Evolutionary conservation across 2,113 vertebrate species (phyloP).

Genomic region (Gulo gulo): DNA sequence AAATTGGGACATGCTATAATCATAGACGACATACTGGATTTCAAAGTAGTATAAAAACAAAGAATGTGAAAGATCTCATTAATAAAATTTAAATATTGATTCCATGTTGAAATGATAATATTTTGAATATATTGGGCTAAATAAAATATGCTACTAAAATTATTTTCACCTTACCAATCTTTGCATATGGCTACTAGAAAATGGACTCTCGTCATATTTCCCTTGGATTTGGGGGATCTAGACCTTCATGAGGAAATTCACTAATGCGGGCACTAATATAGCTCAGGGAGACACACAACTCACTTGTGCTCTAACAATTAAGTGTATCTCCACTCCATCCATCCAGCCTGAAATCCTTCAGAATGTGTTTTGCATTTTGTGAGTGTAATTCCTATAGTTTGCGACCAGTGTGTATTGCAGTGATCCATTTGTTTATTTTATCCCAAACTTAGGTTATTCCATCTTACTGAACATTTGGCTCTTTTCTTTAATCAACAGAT

Average conservation of each 20-base stretch:
- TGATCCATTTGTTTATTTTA: conserved; percentile 13
- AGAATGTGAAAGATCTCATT: neutral
- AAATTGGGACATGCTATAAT: neutral
- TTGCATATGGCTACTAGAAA: conserved; percentile 18
- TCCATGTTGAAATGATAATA: conserved; percentile 5
- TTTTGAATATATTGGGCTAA: conserved; percentile 12
- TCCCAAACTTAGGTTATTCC: neutral
- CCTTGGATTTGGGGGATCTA: neutral
- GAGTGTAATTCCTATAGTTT: neutral
- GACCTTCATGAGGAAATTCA: neutral
- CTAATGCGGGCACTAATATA: neutral
- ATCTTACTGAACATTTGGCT: conserved; percentile 38
- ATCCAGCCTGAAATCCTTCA: neutral
- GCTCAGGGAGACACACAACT: neutral
- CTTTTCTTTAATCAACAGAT: conserved; percentile 63
- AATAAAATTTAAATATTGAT: conserved; percentile 38
- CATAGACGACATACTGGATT: neutral
- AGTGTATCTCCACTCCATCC: neutral
- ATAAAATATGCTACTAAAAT: conserved; percentile 42
- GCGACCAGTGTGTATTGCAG: neutral
- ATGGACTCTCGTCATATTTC: neutral
- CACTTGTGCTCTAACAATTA: neutral
- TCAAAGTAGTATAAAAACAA: neutral
- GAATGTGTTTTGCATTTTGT: neutral
- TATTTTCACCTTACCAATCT: neutral